Evolutionary conservation across 2,797 vertebrate genomes (phyloP).

Genomic region (Monodelphis domestica): DNA sequence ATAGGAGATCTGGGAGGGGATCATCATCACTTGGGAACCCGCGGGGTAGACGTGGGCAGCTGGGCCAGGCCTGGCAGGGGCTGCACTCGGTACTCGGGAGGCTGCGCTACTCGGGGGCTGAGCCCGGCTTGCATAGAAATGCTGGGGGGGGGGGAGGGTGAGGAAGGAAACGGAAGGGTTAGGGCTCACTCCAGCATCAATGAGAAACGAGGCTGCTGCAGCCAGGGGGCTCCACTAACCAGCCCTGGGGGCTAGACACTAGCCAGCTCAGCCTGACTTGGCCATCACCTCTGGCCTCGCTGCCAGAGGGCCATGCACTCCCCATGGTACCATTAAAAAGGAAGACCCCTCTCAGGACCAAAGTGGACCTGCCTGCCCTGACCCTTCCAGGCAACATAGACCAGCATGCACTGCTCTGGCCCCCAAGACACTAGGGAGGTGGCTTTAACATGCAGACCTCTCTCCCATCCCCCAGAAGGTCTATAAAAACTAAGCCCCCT

Average conservation of each 20-base stretch:
- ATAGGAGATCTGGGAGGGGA: conserved; percentile 94
- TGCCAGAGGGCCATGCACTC: conserved; percentile 37
- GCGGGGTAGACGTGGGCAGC: conserved; percentile 94
- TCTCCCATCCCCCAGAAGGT: conserved; percentile 5
- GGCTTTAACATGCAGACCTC: conserved; percentile 66
- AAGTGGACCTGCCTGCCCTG: background rate
- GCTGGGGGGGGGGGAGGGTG: conserved; percentile 87
- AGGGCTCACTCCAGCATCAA: conserved; percentile 18
- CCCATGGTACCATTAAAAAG: conserved; percentile 30
- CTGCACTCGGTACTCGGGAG: conserved; percentile 91
- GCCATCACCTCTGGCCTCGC: conserved; percentile 14
- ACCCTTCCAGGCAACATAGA: conserved; percentile 48
- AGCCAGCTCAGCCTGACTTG: background rate
- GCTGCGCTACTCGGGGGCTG: conserved; percentile 91
- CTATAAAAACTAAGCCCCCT: conserved; percentile 38
- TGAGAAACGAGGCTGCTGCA: background rate
- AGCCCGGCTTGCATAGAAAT: conserved; percentile 93
- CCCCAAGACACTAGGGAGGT: conserved; percentile 35
- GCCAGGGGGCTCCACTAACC: background rate
- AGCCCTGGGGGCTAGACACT: background rate
- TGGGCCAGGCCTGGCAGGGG: conserved; percentile 91
- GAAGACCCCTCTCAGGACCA: background rate
- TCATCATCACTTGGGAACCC: conserved; percentile 98
- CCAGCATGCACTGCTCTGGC: conserved; percentile 72
- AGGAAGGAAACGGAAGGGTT: conserved; percentile 58